Percentiles rank a stretch among this genome's conserved stretches.
phyloP scores from a whole-genome alignment of 2,888 invertebrate species.

The Odontomyia ornata region DNA sequence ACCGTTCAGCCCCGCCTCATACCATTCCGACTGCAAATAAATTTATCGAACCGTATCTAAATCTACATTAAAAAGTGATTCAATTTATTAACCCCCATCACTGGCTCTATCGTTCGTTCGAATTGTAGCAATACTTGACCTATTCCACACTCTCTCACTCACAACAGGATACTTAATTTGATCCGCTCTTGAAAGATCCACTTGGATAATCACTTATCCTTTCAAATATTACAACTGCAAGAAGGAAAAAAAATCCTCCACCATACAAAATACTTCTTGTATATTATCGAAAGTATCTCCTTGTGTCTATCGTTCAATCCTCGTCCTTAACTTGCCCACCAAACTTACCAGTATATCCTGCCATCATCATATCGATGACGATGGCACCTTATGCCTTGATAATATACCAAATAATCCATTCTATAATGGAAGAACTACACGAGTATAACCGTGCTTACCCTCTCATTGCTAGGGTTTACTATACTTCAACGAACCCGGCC shows the following conservation, averaged over 20 bases:
- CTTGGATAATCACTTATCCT: slow-evolving; percentile 29
- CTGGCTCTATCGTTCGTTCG: neutral
- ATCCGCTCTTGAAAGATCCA: slow-evolving; percentile 26
- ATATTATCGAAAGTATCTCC: slow-evolving; percentile 16
- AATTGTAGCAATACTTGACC: slow-evolving; percentile 5
- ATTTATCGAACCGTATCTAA: neutral
- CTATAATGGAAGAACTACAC: slow-evolving; percentile 5
- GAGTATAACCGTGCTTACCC: neutral
- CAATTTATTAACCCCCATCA: neutral
- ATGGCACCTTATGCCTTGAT: neutral
- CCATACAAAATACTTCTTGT: neutral
- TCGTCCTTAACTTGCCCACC: neutral
- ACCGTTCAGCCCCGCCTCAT: no score
- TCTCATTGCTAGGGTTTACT: neutral
- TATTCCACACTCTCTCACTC: neutral
- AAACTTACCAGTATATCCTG: no score
- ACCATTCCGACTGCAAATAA: no score
- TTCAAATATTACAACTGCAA: slow-evolving; percentile 21
- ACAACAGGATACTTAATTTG: slow-evolving; percentile 16
- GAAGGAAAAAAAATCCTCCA: neutral
- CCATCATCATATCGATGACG: no score
- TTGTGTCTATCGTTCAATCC: neutral
- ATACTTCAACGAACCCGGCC: no score
- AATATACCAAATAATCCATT: slow-evolving; percentile 29
- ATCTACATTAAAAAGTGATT: neutral